phyloP scores from a whole-genome alignment of 2,888 invertebrate genomes.

The Protodeltote pygarga region DNA sequence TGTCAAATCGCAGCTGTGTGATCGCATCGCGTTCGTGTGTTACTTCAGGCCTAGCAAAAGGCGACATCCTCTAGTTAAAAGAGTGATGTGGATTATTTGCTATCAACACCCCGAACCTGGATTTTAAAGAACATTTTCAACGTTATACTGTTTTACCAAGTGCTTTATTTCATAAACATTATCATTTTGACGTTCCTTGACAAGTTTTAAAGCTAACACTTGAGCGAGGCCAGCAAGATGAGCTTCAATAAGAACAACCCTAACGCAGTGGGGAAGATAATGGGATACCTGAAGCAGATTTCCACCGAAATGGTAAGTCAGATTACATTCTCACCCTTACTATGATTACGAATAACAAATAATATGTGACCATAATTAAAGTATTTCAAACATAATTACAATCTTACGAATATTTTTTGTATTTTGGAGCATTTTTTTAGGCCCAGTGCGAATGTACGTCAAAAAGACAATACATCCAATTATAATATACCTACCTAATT shows the following conservation, averaged over 20 bases:
- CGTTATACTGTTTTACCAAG: slow-evolving; percentile 67
- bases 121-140: slow-evolving; percentile 67
- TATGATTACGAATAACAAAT: too few relatives aligned
- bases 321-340: background rate
- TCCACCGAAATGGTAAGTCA: slow-evolving; percentile 84
- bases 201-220: slow-evolving; percentile 50
- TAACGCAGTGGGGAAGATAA: slow-evolving; percentile 83
- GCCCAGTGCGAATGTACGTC: too few relatives aligned
- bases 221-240: slow-evolving; percentile 73
- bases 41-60: slow-evolving; percentile 36
- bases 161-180: slow-evolving; percentile 73
- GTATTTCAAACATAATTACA: too few relatives aligned
- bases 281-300: slow-evolving; percentile 83
- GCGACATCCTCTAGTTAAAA: slow-evolving; percentile 38
- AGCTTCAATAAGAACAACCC: slow-evolving; percentile 85
- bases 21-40: slow-evolving; percentile 48
- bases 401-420: too few relatives aligned
- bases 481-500: too few relatives aligned
- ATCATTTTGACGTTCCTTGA: slow-evolving; percentile 81
- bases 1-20: slow-evolving; percentile 66
- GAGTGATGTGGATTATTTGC: slow-evolving; percentile 69
- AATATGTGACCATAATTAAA: too few relatives aligned
- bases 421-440: too few relatives aligned
- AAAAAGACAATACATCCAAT: too few relatives aligned
- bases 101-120: slow-evolving; percentile 76